phyloP scores from a whole-genome alignment of 2,888 invertebrate genomes.

The Pyrrhosoma nymphula region DNA sequence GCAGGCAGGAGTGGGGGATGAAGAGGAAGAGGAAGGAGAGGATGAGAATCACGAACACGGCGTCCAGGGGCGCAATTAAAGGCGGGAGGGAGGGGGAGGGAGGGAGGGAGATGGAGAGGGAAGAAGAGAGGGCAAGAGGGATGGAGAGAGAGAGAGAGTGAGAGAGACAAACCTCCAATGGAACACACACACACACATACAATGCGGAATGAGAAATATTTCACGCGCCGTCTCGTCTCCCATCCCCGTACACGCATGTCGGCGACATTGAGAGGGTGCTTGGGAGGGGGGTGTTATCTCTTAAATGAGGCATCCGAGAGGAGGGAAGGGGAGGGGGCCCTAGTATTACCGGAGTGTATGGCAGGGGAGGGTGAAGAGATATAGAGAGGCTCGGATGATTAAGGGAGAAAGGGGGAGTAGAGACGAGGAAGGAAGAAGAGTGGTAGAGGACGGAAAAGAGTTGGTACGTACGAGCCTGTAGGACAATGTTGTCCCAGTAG shows the following conservation, averaged over 20 bases:
- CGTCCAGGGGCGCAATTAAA: neutral
- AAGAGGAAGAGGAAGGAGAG: neutral
- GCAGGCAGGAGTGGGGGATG: neutral
- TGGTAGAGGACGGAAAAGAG: neutral
- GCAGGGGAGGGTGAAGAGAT: neutral
- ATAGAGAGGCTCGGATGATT: neutral
- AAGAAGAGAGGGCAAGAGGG: too few species aligned
- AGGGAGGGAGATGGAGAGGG: neutral
- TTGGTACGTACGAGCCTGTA: too few species aligned
- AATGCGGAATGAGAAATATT: conserved; percentile 2
- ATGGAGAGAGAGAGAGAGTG: too few species aligned
- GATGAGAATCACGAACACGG: neutral
- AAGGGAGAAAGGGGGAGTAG: neutral
- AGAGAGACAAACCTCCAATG: neutral
- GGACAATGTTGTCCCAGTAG: too few species aligned
- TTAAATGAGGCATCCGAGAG: conserved; percentile 1
- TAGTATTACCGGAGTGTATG: neutral
- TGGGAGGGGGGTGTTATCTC: neutral
- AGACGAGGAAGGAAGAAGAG: neutral
- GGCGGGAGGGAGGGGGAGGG: neutral
- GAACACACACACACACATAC: neutral
- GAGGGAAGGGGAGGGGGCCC: neutral
- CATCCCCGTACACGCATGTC: neutral
- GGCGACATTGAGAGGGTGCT: neutral
- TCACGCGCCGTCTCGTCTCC: neutral